A percentile compares a stretch with the other conserved stretches of the same genome.
These are phyloP conservation scores for Zalophus californianus DNA, from an alignment of 2,797 vertebrate genomes.

Conservation along the genomic window DNA sequence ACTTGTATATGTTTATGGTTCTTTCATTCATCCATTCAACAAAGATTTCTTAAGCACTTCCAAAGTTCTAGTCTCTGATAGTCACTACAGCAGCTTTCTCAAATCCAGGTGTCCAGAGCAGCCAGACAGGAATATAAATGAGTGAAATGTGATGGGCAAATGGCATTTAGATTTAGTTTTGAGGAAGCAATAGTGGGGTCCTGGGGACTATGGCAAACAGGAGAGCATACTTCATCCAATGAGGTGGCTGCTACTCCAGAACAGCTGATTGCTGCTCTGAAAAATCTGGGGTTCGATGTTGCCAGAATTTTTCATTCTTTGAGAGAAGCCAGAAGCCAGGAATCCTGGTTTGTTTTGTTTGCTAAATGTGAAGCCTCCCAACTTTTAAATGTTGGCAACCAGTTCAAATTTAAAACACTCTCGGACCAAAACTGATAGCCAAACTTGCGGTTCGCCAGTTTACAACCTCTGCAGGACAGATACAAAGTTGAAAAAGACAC, in stretches of 20 bases:
- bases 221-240: neutral
- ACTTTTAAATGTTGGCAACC: slow-evolving; percentile 51
- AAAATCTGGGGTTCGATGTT: neutral
- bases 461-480: slow-evolving; percentile 15
- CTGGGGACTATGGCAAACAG: neutral
- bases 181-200: neutral
- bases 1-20: neutral
- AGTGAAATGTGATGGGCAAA: slow-evolving; percentile 23
- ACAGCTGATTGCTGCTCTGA: neutral
- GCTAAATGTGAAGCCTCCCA: neutral
- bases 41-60: neutral
- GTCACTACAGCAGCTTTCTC: neutral
- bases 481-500: neutral
- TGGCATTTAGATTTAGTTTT: slow-evolving; percentile 19
- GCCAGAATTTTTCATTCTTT: slow-evolving; percentile 46
- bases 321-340: slow-evolving; percentile 18
- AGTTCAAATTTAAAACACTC: slow-evolving; percentile 54
- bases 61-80: neutral
- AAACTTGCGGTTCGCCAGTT: neutral
- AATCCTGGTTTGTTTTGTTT: slow-evolving; percentile 24
- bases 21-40: slow-evolving; percentile 27
- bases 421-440: neutral
- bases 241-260: neutral
- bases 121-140: neutral
- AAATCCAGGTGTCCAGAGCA: slow-evolving; percentile 24